These are phyloP conservation scores for Conops quadrifasciatus DNA, from an alignment of 2,888 invertebrate species.

Conservation along the genomic window DNA sequence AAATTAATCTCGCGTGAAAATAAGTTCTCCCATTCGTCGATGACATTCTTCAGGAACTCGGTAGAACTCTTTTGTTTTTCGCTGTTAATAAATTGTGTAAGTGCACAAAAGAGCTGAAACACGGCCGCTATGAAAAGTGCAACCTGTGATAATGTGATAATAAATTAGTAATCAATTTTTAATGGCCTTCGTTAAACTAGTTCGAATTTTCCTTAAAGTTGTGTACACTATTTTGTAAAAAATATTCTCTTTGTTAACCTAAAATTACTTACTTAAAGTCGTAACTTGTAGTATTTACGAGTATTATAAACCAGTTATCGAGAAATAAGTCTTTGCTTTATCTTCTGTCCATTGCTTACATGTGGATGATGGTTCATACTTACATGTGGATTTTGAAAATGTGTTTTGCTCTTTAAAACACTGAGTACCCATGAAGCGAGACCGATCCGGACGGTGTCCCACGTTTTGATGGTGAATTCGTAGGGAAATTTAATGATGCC, in stretches of 20 bases:
- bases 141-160: conserved; percentile 58
- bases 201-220: too few relatives aligned
- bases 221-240: not conserved
- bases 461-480: conserved; percentile 66
- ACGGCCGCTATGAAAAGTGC: conserved; percentile 67
- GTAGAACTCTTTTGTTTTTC: conserved; percentile 62
- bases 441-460: conserved; percentile 80
- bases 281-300: too few relatives aligned
- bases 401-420: conserved; percentile 65
- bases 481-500: conserved; percentile 56
- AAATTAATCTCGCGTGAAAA: conserved; percentile 72
- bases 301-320: too few relatives aligned
- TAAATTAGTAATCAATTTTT: not conserved
- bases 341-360: too few relatives aligned
- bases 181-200: not conserved
- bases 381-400: conserved; percentile 69
- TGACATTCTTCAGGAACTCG: conserved; percentile 53
- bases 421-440: conserved; percentile 73
- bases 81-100: conserved; percentile 65
- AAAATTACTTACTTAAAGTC: not conserved
- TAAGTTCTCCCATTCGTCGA: conserved; percentile 80
- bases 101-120: conserved; percentile 67
- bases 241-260: not conserved
- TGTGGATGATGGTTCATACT: too few relatives aligned
- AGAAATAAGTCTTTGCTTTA: too few relatives aligned